A percentile compares a stretch with the other conserved stretches of the same genome.
Conservation (phyloP, 2,888 invertebrate species). For the Philopedon plagiatum region DNA sequence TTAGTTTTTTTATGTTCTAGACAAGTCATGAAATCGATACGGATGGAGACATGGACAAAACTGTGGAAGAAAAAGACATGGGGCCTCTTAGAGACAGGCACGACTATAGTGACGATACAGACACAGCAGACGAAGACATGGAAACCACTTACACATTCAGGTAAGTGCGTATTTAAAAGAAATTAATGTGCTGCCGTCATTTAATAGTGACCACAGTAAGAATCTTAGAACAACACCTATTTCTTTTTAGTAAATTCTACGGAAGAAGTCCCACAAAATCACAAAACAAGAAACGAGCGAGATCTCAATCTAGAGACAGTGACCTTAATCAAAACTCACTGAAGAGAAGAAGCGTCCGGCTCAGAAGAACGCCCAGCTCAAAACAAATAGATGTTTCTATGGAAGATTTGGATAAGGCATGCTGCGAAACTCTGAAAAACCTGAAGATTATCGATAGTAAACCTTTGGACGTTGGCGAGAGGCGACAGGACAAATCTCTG, state of each 20-base stretch:
- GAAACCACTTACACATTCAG: constrained; percentile 47
- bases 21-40: constrained; percentile 44
- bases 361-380: constrained; percentile 52
- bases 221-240: neutral
- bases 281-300: constrained; percentile 52
- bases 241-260: constrained; percentile 46
- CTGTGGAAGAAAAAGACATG: constrained; percentile 27
- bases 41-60: constrained; percentile 43
- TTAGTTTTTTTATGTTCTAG: constrained; percentile 21
- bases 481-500: constrained; percentile 9
- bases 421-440: constrained; percentile 58
- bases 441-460: constrained; percentile 49
- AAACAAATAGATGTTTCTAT: too few relatives aligned
- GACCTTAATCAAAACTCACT: constrained; percentile 44
- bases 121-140: constrained; percentile 61
- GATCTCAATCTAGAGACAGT: constrained; percentile 52
- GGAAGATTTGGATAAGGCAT: constrained; percentile 58
- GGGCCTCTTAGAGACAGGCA: constrained; percentile 17
- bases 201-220: neutral
- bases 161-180: too few relatives aligned
- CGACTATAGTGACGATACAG: constrained; percentile 52
- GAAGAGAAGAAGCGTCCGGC: constrained; percentile 49
- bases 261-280: constrained; percentile 45
- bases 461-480: neutral
- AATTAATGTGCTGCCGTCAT: too few relatives aligned